Base-by-base conservation (phyloP, 2,888 invertebrate genomes). In the Pseudolycoriella hygida region DNA sequence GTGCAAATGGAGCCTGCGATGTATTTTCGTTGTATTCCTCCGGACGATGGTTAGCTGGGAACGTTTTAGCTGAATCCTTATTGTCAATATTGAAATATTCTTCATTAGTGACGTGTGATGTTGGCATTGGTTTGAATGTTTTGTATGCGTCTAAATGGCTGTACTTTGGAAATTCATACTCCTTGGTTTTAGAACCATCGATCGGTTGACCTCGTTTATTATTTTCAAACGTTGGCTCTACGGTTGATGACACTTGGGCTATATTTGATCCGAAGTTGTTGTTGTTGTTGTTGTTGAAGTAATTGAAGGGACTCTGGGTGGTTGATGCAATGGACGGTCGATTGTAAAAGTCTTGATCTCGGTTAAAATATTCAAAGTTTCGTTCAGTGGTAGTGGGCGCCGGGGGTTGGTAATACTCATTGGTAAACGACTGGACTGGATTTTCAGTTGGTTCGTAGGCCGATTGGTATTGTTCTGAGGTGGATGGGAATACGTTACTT, bases 1-100 rank as follows among this genome's bases (percentile, higher is more conserved):
- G 25, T 25, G 8, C 25, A 8, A 25, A 25, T 11, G 14, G 39
- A 10, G 17, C 4, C n/a, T 15, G 17, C 15, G 10, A 10, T 4
- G n/a, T 39, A 11, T 39, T 39, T 17, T 14, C 14, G 17, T 39
- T 17, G 68, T 47, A 68, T 67, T 19, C 66, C 67, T 0, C 69
- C 64, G 1, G 59, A 60, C 11, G 64, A 60, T 45, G 64, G 67
- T 8, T 57, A 51, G 37, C 59, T 60, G 1, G 64, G 59, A n/a
- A 59, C 56, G 1, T 15, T n/a, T 14, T 38, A 3, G 14, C 15
- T 3, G 17, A 10, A 38, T 38, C 38, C 6, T 40, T 17, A 18
- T 40, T 40, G 17, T 18, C 19, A 25, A 44, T 42, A 15, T 56
- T 57, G 45, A 54, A 63, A 51, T 59, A 62, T 43, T 65, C 62